A percentile compares a stretch with the other conserved stretches of the same genome.
Evolutionary conservation across 2,888 invertebrate genomes (phyloP).

Genomic region (Nephrotoma guestfalica): DNA sequence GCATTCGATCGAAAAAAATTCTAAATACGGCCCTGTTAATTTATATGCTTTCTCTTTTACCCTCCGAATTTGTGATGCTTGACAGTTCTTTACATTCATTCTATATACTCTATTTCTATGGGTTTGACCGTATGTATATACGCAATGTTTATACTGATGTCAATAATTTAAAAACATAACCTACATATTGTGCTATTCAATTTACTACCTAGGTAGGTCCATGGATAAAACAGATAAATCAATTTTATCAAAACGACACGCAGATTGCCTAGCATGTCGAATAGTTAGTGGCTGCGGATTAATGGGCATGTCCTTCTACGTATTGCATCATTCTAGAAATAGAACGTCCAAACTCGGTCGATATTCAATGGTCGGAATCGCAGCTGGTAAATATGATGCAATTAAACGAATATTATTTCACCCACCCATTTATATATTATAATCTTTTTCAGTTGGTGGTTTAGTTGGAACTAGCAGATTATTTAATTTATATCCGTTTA

Average conservation of each 20-base stretch:
- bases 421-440: neutral
- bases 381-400: neutral
- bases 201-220: neutral
- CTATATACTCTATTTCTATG: no score
- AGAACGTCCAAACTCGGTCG: constrained; percentile 36
- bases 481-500: constrained; percentile 22
- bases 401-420: no score
- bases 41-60: no score
- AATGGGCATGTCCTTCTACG: constrained; percentile 45
- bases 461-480: constrained; percentile 40
- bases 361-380: constrained; percentile 14
- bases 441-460: constrained; percentile 36
- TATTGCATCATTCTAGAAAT: constrained; percentile 39
- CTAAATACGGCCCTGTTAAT: no score
- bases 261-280: constrained; percentile 45
- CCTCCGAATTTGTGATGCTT: no score
- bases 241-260: constrained; percentile 22
- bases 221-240: neutral
- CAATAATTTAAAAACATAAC: no score
- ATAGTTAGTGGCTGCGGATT: constrained; percentile 44
- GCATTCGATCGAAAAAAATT: no score
- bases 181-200: no score
- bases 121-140: no score
- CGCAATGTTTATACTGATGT: no score
- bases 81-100: no score